Conservation (phyloP, 2,113 vertebrate genomes). For the Alosa alosa region DNA sequence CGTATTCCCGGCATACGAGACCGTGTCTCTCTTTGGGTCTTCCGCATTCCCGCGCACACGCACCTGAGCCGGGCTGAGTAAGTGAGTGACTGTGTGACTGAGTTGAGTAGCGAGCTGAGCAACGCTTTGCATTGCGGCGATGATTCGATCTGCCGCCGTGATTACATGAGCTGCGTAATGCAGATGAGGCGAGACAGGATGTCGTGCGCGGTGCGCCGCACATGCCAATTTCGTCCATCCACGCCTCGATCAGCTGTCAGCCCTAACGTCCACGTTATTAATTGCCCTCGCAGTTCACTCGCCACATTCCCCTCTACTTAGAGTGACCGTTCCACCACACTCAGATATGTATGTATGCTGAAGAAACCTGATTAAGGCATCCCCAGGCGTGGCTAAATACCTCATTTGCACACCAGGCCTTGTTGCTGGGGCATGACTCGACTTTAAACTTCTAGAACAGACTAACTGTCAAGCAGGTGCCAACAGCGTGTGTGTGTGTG, state of each 20-base stretch:
- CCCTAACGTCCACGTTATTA: constrained; percentile 65
- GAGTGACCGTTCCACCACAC: constrained; percentile 52
- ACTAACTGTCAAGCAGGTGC: constrained; percentile 57
- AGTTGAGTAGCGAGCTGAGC: constrained; percentile 38
- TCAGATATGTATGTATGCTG: constrained; percentile 73
- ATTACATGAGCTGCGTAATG: constrained; percentile 61
- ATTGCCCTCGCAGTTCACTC: constrained; percentile 56
- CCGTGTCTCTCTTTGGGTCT: neutral
- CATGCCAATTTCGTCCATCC: constrained; percentile 49
- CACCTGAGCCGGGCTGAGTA: neutral
- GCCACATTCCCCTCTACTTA: constrained; percentile 54
- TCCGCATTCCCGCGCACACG: neutral
- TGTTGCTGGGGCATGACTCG: constrained; percentile 57
- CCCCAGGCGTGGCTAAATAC: constrained; percentile 66
- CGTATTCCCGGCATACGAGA: neutral
- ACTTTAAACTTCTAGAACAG: constrained; percentile 48
- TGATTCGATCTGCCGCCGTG: constrained; percentile 32
- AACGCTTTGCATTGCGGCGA: constrained; percentile 17
- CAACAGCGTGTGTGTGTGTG: constrained; percentile 50
- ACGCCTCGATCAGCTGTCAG: constrained; percentile 57
- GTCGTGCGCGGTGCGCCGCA: constrained; percentile 55
- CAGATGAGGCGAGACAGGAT: constrained; percentile 59
- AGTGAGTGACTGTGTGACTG: neutral
- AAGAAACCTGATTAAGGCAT: constrained; percentile 67
- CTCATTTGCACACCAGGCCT: constrained; percentile 64